Evolutionary conservation across 2,888 invertebrate species (phyloP).

Genomic region (Eupithecia subfuscata): DNA sequence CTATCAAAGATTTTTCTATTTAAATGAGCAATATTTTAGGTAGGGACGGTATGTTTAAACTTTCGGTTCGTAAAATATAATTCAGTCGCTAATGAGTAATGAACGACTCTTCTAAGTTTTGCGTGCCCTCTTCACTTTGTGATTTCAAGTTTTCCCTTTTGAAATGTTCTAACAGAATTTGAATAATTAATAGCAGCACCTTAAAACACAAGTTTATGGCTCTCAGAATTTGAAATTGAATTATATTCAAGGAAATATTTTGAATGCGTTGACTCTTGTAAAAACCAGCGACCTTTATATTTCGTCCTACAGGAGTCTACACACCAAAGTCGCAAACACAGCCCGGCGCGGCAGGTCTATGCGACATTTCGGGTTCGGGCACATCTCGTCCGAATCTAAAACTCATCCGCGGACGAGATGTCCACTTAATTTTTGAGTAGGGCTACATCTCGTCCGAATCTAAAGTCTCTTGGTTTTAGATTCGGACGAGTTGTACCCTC

Average conservation of each 20-base stretch:
- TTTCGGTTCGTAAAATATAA: not conserved
- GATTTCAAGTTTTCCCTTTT: conserved; percentile 28
- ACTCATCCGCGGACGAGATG: no score
- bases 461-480: no score
- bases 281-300: not conserved
- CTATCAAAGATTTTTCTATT: not conserved
- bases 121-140: conserved; percentile 11
- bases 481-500: no score
- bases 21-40: not conserved
- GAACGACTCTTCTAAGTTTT: conserved; percentile 1
- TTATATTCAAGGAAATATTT: conserved; percentile 59
- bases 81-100: conserved; percentile 2
- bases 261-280: conserved; percentile 38
- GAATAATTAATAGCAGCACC: conserved; percentile 57
- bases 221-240: conserved; percentile 55
- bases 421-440: no score
- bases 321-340: not conserved
- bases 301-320: not conserved
- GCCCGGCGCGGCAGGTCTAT: no score
- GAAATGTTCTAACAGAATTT: conserved; percentile 21
- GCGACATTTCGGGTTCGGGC: no score
- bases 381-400: no score
- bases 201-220: conserved; percentile 50
- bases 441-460: no score
- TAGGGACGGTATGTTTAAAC: not conserved